Conservation (phyloP, 1,140 invertebrate genomes). For the Branchinecta lynchi region DNA sequence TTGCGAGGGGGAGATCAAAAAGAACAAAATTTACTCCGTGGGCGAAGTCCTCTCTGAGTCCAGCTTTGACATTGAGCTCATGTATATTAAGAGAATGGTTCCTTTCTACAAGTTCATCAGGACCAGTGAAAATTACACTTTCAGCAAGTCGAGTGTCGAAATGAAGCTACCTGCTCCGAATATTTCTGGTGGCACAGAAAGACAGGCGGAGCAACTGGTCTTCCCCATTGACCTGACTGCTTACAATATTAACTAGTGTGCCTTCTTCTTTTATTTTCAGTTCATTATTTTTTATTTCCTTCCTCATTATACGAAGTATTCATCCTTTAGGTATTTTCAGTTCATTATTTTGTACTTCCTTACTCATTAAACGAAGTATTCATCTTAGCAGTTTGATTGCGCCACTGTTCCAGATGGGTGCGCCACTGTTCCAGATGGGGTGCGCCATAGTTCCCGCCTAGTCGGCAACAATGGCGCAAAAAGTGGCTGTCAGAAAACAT, state of each 20-base stretch:
- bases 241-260: slow-evolving; percentile 12
- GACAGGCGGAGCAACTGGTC: slow-evolving; percentile 8
- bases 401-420: slow-evolving; percentile 11
- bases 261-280: slow-evolving; percentile 11
- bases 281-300: slow-evolving; percentile 12
- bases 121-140: slow-evolving; percentile 11
- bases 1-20: not conserved
- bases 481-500: slow-evolving; percentile 10
- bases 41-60: slow-evolving; percentile 11
- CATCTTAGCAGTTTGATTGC: slow-evolving; percentile 11
- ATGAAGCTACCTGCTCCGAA: slow-evolving; percentile 11
- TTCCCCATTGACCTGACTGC: slow-evolving; percentile 11
- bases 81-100: too few relatives aligned
- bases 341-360: slow-evolving; percentile 12
- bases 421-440: slow-evolving; percentile 11
- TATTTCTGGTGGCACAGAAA: slow-evolving; percentile 10
- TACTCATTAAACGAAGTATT: slow-evolving; percentile 12
- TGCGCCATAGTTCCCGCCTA: slow-evolving; percentile 11
- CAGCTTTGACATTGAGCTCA: slow-evolving; percentile 10
- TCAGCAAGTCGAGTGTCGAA: slow-evolving; percentile 11
- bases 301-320: slow-evolving; percentile 8
- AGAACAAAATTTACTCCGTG: slow-evolving; percentile 11
- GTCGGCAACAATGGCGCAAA: slow-evolving; percentile 11
- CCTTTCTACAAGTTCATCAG: slow-evolving; percentile 10
- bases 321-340: slow-evolving; percentile 10